Evolutionary conservation across 2,888 invertebrate genomes (phyloP).

Genomic region (Ormyrus nitidulus): DNA sequence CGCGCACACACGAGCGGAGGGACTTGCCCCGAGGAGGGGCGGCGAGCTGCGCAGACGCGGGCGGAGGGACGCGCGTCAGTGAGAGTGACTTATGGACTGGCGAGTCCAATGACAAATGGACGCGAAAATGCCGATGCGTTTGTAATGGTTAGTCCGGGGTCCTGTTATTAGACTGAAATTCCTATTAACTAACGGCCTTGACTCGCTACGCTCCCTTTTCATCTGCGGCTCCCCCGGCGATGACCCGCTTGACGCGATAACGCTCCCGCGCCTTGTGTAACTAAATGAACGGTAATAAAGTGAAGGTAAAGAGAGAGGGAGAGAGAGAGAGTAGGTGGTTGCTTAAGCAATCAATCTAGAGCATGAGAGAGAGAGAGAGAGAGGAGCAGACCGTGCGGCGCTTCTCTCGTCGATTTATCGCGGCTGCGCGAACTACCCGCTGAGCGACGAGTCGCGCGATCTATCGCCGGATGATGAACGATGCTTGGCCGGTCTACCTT

Average conservation of each 20-base stretch:
- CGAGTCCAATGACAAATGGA: constrained; percentile 54
- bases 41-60: constrained; percentile 12
- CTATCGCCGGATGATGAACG: too few relatives aligned
- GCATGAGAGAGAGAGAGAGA: too few relatives aligned
- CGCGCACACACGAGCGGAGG: neutral
- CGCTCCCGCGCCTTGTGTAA: neutral
- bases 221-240: neutral
- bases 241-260: neutral
- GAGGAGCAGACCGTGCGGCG: too few relatives aligned
- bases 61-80: neutral
- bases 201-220: neutral
- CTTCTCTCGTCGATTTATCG: too few relatives aligned
- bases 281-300: constrained; percentile 24
- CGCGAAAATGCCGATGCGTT: constrained; percentile 49
- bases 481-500: too few relatives aligned
- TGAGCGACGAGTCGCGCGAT: too few relatives aligned
- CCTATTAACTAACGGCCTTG: constrained; percentile 10
- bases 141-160: constrained; percentile 21
- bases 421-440: too few relatives aligned
- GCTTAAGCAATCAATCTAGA: too few relatives aligned
- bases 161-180: neutral
- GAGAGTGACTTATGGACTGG: constrained; percentile 51
- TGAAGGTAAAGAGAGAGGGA: neutral
- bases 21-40: neutral
- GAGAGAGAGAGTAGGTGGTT: too few relatives aligned